Evolutionary conservation across 1,140 invertebrate genomes (phyloP).

Genomic region (Orchestia grillus): DNA sequence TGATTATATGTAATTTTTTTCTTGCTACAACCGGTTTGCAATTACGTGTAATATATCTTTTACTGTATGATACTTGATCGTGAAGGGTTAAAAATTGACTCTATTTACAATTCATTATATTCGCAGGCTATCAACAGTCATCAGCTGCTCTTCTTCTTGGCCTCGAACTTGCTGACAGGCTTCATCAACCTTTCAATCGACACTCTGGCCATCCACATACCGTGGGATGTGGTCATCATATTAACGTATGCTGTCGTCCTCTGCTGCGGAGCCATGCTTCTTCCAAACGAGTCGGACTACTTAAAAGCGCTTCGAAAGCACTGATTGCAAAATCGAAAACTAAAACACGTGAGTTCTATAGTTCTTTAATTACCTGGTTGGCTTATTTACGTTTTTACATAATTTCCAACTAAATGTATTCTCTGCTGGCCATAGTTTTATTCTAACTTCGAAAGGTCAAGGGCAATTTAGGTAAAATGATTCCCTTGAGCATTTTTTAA

Average conservation of each 20-base stretch:
- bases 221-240: neutral
- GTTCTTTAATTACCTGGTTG: too few species aligned
- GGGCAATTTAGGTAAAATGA: neutral
- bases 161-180: conserved; percentile 6
- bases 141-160: conserved; percentile 29
- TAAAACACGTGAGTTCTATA: too few species aligned
- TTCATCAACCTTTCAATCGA: conserved; percentile 2
- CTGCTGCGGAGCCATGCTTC: neutral
- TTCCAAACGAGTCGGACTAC: neutral
- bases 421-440: neutral
- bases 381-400: too few species aligned
- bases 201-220: neutral
- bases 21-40: too few species aligned
- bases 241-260: neutral
- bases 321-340: neutral
- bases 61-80: too few species aligned
- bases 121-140: conserved; percentile 37
- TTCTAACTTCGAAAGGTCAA: neutral
- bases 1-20: too few species aligned
- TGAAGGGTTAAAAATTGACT: too few species aligned
- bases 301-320: neutral
- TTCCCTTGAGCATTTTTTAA: neutral
- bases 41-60: too few species aligned
- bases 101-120: neutral
- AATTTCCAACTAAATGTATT: too few species aligned